phyloP scores from a whole-genome alignment of 2,797 vertebrate species.

The Premnoplex brunnescens region DNA sequence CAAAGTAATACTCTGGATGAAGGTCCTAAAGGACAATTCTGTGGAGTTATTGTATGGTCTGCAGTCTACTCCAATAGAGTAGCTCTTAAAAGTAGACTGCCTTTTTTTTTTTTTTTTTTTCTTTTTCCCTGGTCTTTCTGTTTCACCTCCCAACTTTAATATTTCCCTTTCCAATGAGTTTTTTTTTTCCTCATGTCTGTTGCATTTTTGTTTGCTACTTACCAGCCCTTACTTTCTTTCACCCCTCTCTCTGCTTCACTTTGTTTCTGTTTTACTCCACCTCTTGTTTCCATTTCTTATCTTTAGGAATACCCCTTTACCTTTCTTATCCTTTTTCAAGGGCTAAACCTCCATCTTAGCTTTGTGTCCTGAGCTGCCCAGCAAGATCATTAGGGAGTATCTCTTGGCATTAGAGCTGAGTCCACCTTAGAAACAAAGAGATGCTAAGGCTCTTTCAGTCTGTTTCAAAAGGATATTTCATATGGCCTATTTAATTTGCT shows the following conservation, averaged over 20 bases:
- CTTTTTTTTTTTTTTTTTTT: background rate
- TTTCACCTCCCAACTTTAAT: background rate
- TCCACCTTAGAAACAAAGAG: background rate
- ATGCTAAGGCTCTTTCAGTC: background rate
- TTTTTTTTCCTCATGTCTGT: background rate
- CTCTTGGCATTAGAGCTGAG: background rate
- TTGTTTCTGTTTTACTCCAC: background rate
- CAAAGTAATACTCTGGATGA: background rate
- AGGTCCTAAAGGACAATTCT: background rate
- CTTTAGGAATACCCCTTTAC: background rate
- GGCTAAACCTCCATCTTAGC: background rate
- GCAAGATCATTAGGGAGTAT: background rate
- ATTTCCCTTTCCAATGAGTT: background rate
- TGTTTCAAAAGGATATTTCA: background rate
- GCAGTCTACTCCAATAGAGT: background rate
- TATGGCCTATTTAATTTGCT: background rate
- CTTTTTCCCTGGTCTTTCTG: background rate
- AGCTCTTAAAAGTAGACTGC: background rate
- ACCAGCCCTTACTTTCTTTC: too few relatives aligned
- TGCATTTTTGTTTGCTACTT: background rate
- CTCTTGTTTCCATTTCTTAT: background rate
- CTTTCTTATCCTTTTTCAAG: background rate
- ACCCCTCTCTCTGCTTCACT: accelerated
- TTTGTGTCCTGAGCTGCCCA: background rate
- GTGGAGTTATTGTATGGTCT: background rate